Base-by-base conservation (phyloP, 2,888 invertebrate species). In the Metalampra italica region DNA sequence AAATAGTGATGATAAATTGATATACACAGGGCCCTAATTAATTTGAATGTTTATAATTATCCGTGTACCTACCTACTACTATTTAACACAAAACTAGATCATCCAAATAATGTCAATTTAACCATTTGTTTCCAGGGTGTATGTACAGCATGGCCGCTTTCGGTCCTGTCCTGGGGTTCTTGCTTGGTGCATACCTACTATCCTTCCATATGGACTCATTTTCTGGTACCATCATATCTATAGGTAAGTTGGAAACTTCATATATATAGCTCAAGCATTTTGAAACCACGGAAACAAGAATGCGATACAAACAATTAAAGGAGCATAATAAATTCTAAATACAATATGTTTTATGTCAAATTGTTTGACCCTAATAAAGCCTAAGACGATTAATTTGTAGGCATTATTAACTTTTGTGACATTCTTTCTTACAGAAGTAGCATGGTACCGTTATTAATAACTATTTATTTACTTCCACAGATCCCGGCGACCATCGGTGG, bases 101-200 rank as follows among this genome's bases (percentile, higher is more conserved):
- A 34, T 34, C 3, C 9, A 34, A 11, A 34, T 34, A 11, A 34
- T 4, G 2, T 11, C 9, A 34, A 34, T 34, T 34, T 9, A 36
- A 43, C 34, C 9, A 14, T 30, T 43, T 43, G 30, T 32, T 43
- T 37, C 11, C n/a, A 96, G 96, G 97, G 46, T 97, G 96, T 79
- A 96, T 98, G 94, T 98, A 98, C 90, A 97, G 97, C 74, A 97
- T 97, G 95, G 97, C 97, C 43, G 98, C 98, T 0, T 96, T 98
- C 77, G 98, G 98, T 30, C 97, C 98, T n/a, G 97, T 98, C 5
- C 91, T 97, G 45, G 98, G 98, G 44, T 98, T 98, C 76, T 91
- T 97, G 42, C 92, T 97, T 30, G 98, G 98, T 54, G 98, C 97
- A 29, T 96, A 97, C 80, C 90, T 98, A 59, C 90, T 98, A 29